A percentile compares a stretch with the other conserved stretches of the same genome.
Conservation (phyloP, 2,797 vertebrate species). For the Limnodromus scolopaceus region DNA sequence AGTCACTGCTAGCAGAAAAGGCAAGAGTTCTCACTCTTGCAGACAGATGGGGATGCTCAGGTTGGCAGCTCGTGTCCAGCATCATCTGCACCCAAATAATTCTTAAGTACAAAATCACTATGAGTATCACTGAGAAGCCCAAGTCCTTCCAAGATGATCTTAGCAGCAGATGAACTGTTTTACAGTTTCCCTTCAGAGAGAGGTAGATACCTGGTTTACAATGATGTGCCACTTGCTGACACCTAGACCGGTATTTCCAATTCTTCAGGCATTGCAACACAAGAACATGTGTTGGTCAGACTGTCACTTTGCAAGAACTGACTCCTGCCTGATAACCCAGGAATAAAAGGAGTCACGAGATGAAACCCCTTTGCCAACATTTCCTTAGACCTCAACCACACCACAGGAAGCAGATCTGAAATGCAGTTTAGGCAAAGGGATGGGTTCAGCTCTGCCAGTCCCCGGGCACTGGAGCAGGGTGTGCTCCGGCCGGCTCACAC, state of each 20-base stretch:
- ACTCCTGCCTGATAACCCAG: neutral
- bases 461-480: neutral
- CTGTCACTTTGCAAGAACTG: neutral
- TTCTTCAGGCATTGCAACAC: neutral
- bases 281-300: neutral
- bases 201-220: neutral
- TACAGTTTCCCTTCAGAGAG: neutral
- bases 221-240: neutral
- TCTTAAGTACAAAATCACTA: neutral
- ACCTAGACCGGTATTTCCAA: neutral
- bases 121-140: neutral
- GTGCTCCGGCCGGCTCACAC: neutral
- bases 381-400: neutral
- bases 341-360: neutral
- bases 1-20: neutral
- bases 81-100: neutral
- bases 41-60: neutral
- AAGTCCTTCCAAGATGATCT: neutral
- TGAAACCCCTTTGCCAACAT: neutral
- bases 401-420: neutral
- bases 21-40: neutral
- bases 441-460: neutral
- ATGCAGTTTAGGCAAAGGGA: neutral
- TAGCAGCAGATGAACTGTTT: neutral
- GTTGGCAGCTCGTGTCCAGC: neutral